Evolutionary conservation across 2,113 vertebrate genomes (phyloP), one percentile per base, ranked within the genome.

Genomic region (Caretta caretta): DNA sequence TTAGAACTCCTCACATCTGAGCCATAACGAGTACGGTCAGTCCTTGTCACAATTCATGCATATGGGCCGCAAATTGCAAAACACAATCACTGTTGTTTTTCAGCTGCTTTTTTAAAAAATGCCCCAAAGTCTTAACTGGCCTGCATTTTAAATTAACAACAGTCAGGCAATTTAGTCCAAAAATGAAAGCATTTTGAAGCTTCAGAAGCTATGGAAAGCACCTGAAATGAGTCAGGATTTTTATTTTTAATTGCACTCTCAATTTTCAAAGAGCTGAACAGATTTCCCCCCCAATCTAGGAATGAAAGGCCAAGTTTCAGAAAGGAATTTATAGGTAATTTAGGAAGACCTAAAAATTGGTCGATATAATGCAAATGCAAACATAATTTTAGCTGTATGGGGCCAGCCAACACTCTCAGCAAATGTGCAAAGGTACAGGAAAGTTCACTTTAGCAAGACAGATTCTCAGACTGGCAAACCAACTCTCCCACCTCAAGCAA

Each of bases 261-360:
- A 86, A 22, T 82, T 86, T 80, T 92, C 76, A 96, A n/a, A 90
- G 84, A 87, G 35, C n/a, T 84, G 51, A 95, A 59, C 8, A 14
- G 10, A 89, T 12, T 54, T 24, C n/a, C 16, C 8, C 31, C 4
- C 13, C 13, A n/a, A 89, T 62, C 29, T 50, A 80, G 83, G 90
- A 80, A 31, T 53, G 31, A 95, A 81, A 86, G 27, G 57, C 17
- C 80, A 91, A 3, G 20, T 95, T 94, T 92, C 90, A 84, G 80
- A 95, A 94, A 88, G 50, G 0, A 96, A 38, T 94, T 94, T 88
- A 92, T 72, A 56, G 31, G 54, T 35, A 88, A 95, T 85, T 93
- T n/a, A 53, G 59, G 29, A 82, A 96, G 62, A 92, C 10, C 57
- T 89, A 72, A 95, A 91, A 92, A 75, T 27, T 90, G 49, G 29